phyloP scores from a whole-genome alignment of 2,797 vertebrate genomes.

The Thamnophis elegans region DNA sequence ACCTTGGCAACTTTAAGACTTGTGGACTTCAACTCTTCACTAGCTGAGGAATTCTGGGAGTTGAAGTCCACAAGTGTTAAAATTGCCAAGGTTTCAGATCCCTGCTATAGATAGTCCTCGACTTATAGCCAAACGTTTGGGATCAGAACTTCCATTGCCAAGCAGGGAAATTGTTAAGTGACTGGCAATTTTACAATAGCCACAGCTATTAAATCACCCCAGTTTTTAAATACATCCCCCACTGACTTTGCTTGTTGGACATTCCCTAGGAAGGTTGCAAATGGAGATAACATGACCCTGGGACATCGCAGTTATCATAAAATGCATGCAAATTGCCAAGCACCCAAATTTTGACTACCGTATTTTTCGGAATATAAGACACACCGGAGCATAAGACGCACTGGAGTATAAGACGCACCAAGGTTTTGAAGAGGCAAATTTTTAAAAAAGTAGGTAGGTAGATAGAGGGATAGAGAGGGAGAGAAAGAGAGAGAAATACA shows the following conservation, averaged over 20 bases:
- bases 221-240: not conserved
- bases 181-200: not conserved
- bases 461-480: too few relatives aligned
- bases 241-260: not conserved
- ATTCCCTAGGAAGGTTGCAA: not conserved
- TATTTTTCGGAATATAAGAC: too few relatives aligned
- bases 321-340: not conserved
- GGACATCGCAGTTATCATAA: not conserved
- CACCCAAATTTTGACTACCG: not conserved
- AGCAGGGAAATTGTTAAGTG: not conserved
- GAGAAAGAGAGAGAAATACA: too few relatives aligned
- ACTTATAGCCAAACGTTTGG: not conserved
- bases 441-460: too few relatives aligned
- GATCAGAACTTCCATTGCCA: not conserved
- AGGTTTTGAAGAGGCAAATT: too few relatives aligned
- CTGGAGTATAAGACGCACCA: too few relatives aligned
- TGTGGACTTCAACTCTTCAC: too few relatives aligned
- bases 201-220: not conserved
- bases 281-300: not conserved
- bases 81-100: too few relatives aligned
- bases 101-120: not conserved
- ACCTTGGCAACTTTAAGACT: too few relatives aligned
- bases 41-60: too few relatives aligned
- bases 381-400: too few relatives aligned
- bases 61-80: too few relatives aligned